Conservation (phyloP, 2,797 vertebrate species). For the Martes flavigula region DNA sequence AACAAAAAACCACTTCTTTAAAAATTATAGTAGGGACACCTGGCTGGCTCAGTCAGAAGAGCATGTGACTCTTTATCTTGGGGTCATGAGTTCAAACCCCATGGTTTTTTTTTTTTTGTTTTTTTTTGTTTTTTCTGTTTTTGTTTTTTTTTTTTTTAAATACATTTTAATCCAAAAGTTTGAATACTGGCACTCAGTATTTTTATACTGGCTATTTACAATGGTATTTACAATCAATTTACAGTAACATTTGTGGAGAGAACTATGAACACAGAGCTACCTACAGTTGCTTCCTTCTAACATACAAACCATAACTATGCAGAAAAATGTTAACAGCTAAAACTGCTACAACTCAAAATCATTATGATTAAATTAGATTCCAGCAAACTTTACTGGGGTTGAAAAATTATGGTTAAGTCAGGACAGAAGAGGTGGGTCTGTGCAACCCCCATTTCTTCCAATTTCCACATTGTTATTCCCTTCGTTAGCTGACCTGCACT, state of each 20-base stretch:
- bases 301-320: background rate
- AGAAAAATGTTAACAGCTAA: background rate
- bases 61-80: background rate
- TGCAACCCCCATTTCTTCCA: too few relatives aligned
- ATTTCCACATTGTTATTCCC: background rate
- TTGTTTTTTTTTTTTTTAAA: too few relatives aligned
- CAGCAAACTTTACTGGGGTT: background rate
- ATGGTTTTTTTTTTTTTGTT: too few relatives aligned
- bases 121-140: too few relatives aligned
- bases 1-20: background rate
- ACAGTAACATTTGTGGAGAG: background rate
- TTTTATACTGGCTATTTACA: conserved; percentile 11
- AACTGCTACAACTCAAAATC: background rate
- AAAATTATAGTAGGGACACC: background rate
- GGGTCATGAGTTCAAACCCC: background rate
- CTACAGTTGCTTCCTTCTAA: background rate
- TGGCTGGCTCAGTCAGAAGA: background rate
- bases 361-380: background rate
- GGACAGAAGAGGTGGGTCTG: background rate
- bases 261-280: background rate
- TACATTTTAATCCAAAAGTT: conserved; percentile 64
- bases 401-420: background rate
- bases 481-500: background rate
- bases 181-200: conserved; percentile 15
- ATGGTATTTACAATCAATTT: conserved; percentile 51